A percentile compares a stretch with the other conserved stretches of the same genome.
phyloP scores from a whole-genome alignment of 2,888 invertebrate species.

The Yponomeuta malinellus region DNA sequence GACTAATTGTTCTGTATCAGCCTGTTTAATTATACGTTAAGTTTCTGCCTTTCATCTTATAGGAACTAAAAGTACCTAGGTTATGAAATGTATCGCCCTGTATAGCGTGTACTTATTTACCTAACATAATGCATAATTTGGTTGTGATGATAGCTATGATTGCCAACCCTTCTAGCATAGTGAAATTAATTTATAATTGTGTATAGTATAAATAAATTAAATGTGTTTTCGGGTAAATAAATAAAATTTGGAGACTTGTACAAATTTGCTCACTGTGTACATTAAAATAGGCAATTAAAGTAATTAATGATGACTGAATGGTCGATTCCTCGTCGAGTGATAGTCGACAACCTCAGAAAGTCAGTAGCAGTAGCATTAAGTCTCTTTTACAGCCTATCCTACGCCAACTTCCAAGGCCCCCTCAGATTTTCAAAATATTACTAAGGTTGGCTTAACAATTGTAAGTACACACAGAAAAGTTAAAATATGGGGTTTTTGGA shows the following conservation, averaged over 20 bases:
- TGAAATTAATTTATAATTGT: slow-evolving; percentile 30
- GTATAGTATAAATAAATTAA: slow-evolving; percentile 49
- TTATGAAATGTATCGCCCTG: slow-evolving; percentile 7
- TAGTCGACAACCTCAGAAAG: slow-evolving; percentile 30
- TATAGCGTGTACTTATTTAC: slow-evolving; percentile 8
- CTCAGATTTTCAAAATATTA: no score
- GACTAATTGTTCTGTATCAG: no score
- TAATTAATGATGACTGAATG: slow-evolving; percentile 50
- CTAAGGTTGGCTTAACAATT: no score
- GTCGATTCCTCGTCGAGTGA: slow-evolving; percentile 68
- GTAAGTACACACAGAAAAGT: neutral
- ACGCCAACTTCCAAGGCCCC: no score
- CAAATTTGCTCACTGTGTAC: slow-evolving; percentile 72
- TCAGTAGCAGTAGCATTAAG: neutral
- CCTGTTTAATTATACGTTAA: slow-evolving; percentile 39
- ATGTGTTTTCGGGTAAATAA: slow-evolving; percentile 43
- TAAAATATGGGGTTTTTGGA: neutral
- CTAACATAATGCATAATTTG: slow-evolving; percentile 52
- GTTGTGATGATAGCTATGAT: slow-evolving; percentile 72
- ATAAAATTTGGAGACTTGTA: slow-evolving; percentile 67
- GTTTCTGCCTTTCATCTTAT: slow-evolving; percentile 31
- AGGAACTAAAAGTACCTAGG: slow-evolving; percentile 21
- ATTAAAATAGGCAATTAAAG: slow-evolving; percentile 34
- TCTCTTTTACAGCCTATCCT: no score
- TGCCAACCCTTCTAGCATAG: slow-evolving; percentile 66